Conservation (phyloP, 2,797 vertebrate genomes). For the Oreonectes daqikongensis region DNA sequence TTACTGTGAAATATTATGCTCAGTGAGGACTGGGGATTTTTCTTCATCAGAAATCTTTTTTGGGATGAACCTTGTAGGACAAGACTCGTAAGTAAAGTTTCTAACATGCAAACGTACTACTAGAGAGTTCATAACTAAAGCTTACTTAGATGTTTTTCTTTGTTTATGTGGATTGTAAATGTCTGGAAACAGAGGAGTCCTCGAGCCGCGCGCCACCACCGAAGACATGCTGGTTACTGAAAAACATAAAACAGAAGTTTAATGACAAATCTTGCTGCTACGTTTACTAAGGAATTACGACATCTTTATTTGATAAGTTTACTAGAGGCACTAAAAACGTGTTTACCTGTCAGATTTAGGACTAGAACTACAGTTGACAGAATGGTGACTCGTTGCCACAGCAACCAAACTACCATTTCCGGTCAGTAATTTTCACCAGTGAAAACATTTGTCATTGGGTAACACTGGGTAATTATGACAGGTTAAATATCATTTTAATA, state of each 20-base stretch:
- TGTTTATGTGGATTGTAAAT: not conserved
- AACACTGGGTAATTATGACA: too few relatives aligned
- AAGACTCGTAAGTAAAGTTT: not conserved
- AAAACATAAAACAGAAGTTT: not conserved
- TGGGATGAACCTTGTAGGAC: not conserved
- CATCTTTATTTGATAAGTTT: too few relatives aligned
- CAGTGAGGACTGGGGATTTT: not conserved
- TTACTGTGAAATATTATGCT: conserved; percentile 20
- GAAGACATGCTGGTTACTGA: conserved; percentile 26
- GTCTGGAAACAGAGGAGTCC: not conserved
- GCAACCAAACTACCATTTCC: not conserved
- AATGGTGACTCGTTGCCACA: not conserved
- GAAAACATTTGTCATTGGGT: too few relatives aligned
- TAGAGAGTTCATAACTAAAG: not conserved
- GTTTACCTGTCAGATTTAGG: conserved; percentile 9
- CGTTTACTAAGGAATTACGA: not conserved
- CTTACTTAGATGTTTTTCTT: not conserved
- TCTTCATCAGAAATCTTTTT: not conserved
- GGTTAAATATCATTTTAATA: too few relatives aligned
- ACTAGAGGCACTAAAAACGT: too few relatives aligned
- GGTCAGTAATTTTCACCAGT: not conserved
- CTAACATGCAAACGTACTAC: not conserved
- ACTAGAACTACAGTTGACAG: not conserved
- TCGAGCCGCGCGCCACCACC: not conserved
- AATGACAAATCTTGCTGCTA: not conserved